Conservation (phyloP, 2,797 vertebrate species). For the Catharus ustulatus region DNA sequence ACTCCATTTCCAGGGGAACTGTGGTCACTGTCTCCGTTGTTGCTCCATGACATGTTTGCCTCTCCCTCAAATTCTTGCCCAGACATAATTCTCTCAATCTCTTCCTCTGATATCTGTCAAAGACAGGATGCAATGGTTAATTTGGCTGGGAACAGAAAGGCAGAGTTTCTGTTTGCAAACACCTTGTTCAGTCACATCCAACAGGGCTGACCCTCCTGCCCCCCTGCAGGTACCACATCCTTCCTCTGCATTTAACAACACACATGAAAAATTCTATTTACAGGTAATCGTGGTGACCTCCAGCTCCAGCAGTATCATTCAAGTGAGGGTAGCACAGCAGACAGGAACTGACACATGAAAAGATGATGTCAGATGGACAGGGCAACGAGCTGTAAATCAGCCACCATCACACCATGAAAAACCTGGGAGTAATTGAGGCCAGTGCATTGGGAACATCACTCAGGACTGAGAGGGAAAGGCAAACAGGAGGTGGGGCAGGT, state of each 20-base stretch:
- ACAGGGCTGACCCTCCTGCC: background rate
- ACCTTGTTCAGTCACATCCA: fast-evolving
- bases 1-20: constrained; percentile 96
- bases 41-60: constrained; percentile 92
- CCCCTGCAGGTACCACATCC: background rate
- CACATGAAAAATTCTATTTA: background rate
- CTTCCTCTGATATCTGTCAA: constrained; percentile 94
- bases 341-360: background rate
- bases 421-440: constrained; percentile 1
- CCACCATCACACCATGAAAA: background rate
- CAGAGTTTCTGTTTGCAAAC: background rate
- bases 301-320: background rate
- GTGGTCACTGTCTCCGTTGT: constrained; percentile 96
- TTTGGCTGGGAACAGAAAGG: background rate
- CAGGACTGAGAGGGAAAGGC: background rate
- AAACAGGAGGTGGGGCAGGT: background rate
- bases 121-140: background rate
- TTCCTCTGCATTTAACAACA: background rate
- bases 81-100: constrained; percentile 99
- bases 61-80: constrained; percentile 99
- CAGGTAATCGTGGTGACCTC: background rate
- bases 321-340: background rate
- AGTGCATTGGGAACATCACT: background rate
- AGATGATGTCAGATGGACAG: background rate
- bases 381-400: background rate